Evolutionary conservation across 2,797 vertebrate genomes (phyloP).

Genomic region (Hemibagrus guttatus): DNA sequence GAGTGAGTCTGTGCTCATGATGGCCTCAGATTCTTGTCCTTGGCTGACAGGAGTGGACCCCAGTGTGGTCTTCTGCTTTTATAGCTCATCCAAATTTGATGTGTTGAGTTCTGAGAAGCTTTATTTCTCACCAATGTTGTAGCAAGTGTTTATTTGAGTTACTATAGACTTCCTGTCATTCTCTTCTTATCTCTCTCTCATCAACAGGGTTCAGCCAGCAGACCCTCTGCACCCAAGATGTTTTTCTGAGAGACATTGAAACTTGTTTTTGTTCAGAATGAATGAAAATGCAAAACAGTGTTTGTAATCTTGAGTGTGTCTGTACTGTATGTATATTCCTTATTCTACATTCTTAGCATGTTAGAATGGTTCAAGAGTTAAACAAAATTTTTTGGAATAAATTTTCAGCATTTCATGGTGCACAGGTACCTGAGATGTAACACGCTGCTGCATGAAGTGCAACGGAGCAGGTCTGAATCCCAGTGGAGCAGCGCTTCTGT

Average conservation of each 20-base stretch:
- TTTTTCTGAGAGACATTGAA: background rate
- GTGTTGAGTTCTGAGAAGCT: too few relatives aligned
- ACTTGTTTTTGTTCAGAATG: background rate
- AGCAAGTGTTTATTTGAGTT: too few relatives aligned
- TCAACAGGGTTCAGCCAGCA: background rate
- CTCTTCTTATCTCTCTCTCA: background rate
- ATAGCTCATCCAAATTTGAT: too few relatives aligned
- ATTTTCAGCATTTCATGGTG: background rate
- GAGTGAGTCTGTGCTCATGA: too few relatives aligned
- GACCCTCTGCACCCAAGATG: background rate
- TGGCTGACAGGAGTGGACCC: too few relatives aligned
- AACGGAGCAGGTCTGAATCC: constrained; percentile 5
- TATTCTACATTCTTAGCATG: background rate
- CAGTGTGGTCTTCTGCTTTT: too few relatives aligned
- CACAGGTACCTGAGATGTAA: background rate
- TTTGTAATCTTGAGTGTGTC: background rate
- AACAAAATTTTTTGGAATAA: background rate
- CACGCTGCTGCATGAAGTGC: background rate
- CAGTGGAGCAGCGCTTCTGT: constrained; percentile 6
- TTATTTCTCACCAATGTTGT: too few relatives aligned
- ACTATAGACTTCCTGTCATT: too few relatives aligned
- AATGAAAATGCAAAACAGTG: background rate
- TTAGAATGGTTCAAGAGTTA: background rate
- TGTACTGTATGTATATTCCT: background rate
- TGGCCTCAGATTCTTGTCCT: too few relatives aligned